These are phyloP conservation scores for Tetragonula clypearis DNA, from an alignment of 1,140 invertebrate genomes.

Conservation along the genomic window DNA sequence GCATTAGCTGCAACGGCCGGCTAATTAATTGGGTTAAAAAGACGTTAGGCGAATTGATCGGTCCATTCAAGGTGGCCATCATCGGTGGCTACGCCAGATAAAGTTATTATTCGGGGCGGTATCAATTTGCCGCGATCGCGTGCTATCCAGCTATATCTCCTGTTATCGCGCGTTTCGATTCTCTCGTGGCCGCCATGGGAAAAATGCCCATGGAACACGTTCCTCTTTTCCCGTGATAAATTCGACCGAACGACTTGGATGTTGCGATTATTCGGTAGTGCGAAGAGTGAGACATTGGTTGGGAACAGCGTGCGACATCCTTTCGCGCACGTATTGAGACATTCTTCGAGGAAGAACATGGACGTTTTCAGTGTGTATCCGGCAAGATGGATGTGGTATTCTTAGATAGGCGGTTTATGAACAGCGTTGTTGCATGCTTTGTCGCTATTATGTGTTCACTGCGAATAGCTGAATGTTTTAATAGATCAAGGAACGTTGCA, in stretches of 20 bases:
- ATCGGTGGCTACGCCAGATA: constrained; percentile 59
- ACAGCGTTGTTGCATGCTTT: not conserved
- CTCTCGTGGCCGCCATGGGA: constrained; percentile 58
- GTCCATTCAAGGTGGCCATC: constrained; percentile 64
- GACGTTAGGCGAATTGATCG: constrained; percentile 78
- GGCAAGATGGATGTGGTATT: not conserved
- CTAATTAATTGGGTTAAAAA: constrained; percentile 82
- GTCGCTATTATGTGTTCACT: not conserved
- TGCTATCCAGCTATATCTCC: constrained; percentile 52
- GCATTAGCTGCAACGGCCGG: constrained; percentile 74
- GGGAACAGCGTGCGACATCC: no score
- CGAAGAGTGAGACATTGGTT: not conserved
- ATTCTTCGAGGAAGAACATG: no score
- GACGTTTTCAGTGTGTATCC: not conserved
- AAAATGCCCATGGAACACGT: constrained; percentile 45
- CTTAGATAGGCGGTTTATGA: not conserved
- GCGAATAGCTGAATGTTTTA: not conserved
- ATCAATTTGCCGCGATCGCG: constrained; percentile 71
- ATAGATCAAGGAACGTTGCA: not conserved
- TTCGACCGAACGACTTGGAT: constrained; percentile 3
- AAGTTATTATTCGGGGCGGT: constrained; percentile 72
- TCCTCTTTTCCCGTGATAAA: constrained; percentile 55
- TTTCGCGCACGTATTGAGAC: not conserved
- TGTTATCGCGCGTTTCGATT: constrained; percentile 62
- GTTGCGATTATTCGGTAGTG: not conserved